Evolutionary conservation across 2,888 invertebrate genomes (phyloP), one percentile per base, ranked within the genome.

Genomic region (Eupithecia dodoneata): DNA sequence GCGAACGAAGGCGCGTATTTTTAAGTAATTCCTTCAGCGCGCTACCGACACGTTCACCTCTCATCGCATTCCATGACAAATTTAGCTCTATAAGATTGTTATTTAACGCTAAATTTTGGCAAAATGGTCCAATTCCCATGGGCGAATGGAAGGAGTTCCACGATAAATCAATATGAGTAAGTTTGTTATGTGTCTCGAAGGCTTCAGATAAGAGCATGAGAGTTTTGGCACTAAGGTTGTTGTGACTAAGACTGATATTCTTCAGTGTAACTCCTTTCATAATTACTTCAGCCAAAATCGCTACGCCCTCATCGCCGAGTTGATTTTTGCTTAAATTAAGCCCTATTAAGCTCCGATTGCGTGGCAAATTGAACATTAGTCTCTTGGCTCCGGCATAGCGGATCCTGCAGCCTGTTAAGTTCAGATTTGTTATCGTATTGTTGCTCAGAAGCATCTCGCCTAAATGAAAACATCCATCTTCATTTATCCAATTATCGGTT

Each of bases 381-480:
- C 80, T 77, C 69, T 78, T 86, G 7, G 84, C 84, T 3, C 93
- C 93, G 41, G 76, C 75, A 5, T 87, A 77, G 0, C 93, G 93
- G 52, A 93, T 90, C 78, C 85, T 87, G 78, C 93, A 94, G 4
- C 93, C 93, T 15, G 85, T 79, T 66, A 94, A 84, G 82, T 87
- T 89, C 6, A 94, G 80, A 73, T 90, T 88, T 15, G 80, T 77
- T 41, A 94, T 74, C 2, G 83, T 83, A 6, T 73, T 82, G 80
- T 93, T 93, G 4, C 71, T 83, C 10, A 83, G 78, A 4, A 93
- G 81, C 90, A 93, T 88, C 71, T 90, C 86, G 5, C 91, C 88
- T 67, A 93, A 84, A 85, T 94, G 93, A 74, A 83, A 91, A 69
- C 92, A 92, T 6, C 90, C 88, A 74, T 94, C 93, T 18, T 83